These are phyloP conservation scores for Bagarius yarrelli DNA, from an alignment of 2,113 vertebrate species.

Conservation along the genomic window DNA sequence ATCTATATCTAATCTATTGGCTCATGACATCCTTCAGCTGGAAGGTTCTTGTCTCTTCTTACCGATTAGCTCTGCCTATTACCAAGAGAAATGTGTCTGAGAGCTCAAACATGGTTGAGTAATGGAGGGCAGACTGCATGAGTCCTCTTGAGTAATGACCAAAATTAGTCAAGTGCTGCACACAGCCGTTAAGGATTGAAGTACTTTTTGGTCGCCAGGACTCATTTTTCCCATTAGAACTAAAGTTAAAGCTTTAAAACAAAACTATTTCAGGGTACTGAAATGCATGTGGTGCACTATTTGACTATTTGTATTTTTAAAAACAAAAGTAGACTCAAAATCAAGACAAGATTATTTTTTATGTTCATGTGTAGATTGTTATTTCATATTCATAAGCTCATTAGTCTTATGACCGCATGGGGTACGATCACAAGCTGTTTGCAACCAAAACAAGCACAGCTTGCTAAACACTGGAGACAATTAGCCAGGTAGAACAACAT, in stretches of 20 bases:
- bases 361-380: conserved; percentile 3
- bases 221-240: neutral
- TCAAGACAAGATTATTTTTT: neutral
- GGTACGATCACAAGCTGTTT: conserved; percentile 6
- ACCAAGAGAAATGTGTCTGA: conserved; percentile 25
- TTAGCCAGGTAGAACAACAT: conserved; percentile 26
- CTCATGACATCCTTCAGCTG: conserved; percentile 28
- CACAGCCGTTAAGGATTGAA: neutral
- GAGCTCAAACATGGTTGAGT: conserved; percentile 32
- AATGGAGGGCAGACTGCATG: conserved; percentile 33
- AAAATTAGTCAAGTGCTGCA: conserved; percentile 39
- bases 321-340: conserved; percentile 4
- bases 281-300: neutral
- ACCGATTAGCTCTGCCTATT: conserved; percentile 34
- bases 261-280: neutral
- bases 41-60: conserved; percentile 37
- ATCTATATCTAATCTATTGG: conserved; percentile 41
- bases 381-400: conserved; percentile 45
- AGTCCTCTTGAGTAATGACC: conserved; percentile 42
- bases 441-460: conserved; percentile 32
- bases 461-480: conserved; percentile 20
- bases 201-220: neutral
- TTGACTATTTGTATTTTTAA: neutral
- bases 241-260: neutral
- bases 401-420: conserved; percentile 17